Conservation (phyloP, 2,797 vertebrate species). For the Ataeniobius toweri region DNA sequence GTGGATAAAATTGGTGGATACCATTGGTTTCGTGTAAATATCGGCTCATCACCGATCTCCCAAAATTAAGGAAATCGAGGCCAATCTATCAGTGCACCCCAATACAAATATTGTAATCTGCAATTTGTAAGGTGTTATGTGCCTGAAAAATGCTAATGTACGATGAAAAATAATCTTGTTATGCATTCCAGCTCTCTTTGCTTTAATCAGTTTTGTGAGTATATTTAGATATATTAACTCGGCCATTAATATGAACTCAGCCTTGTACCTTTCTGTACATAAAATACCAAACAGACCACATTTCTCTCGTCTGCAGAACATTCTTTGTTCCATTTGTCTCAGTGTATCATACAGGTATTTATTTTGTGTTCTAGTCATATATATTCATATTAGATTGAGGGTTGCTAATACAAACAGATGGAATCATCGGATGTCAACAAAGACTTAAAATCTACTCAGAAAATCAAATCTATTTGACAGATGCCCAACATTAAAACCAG, state of each 20-base stretch:
- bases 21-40: no score
- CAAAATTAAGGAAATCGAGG: no score
- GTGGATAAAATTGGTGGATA: no score
- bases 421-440: slow-evolving; percentile 4
- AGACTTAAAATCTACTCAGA: slow-evolving; percentile 20
- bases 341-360: neutral
- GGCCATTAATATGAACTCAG: neutral
- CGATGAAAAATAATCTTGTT: neutral
- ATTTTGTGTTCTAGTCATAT: neutral
- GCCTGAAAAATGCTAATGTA: neutral
- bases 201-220: no score
- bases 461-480: slow-evolving; percentile 53
- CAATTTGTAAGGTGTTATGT: neutral
- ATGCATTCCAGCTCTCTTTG: neutral
- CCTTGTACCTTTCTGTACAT: neutral
- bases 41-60: no score
- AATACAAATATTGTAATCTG: neutral
- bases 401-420: slow-evolving; percentile 10
- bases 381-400: neutral
- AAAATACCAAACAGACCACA: neutral
- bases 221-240: neutral
- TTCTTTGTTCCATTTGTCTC: neutral
- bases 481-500: slow-evolving; percentile 56
- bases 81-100: no score
- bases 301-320: neutral